Evolutionary conservation across 2,888 invertebrate genomes (phyloP).

Genomic region (Polyommatus icarus): DNA sequence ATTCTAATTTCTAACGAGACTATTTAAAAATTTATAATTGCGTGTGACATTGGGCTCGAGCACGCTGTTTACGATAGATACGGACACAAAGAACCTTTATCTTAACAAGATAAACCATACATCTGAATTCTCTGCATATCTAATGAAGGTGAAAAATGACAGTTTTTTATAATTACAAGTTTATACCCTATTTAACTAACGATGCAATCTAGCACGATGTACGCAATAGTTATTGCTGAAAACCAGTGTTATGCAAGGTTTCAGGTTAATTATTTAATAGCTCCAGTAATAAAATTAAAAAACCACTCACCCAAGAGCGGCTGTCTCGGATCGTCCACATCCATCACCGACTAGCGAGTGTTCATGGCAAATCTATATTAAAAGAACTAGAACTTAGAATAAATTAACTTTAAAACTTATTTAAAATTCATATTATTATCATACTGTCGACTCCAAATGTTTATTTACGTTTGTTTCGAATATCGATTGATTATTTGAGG

Average conservation of each 20-base stretch:
- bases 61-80: background rate
- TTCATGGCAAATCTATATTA: background rate
- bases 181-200: background rate
- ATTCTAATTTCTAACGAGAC: background rate
- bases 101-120: slow-evolving; percentile 3
- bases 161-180: background rate
- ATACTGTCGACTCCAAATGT: background rate
- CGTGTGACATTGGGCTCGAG: background rate
- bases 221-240: slow-evolving; percentile 17
- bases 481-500: background rate
- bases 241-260: slow-evolving; percentile 21
- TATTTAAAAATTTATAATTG: background rate
- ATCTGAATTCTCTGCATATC: background rate
- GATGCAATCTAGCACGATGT: background rate
- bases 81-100: slow-evolving; percentile 6
- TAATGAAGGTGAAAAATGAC: slow-evolving; percentile 2
- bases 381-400: slow-evolving; percentile 14
- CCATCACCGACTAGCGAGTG: slow-evolving; percentile 40
- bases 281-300: background rate
- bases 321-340: slow-evolving; percentile 46
- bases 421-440: background rate
- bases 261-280: slow-evolving; percentile 20
- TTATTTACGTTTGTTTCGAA: background rate
- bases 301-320: slow-evolving; percentile 46
- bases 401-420: slow-evolving; percentile 11